These are phyloP conservation scores for Lobophora halterata DNA, from an alignment of 2,888 invertebrate genomes.

Conservation along the genomic window DNA sequence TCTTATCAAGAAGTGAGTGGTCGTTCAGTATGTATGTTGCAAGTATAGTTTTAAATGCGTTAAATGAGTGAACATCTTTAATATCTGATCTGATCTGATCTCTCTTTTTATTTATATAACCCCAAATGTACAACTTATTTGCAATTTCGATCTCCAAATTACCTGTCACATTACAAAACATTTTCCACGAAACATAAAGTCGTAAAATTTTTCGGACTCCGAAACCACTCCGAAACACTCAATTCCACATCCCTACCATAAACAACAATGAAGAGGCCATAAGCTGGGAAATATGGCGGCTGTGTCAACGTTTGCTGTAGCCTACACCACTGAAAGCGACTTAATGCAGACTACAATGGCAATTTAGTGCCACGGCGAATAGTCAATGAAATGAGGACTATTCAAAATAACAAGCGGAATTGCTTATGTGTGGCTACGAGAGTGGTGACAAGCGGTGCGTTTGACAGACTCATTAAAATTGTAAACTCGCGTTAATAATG, in stretches of 20 bases:
- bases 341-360: constrained; percentile 23
- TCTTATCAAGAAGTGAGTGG: too few species aligned
- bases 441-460: constrained; percentile 1
- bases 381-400: constrained; percentile 32
- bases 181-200: too few species aligned
- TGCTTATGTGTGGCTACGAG: constrained; percentile 13
- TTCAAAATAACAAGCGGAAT: constrained; percentile 37
- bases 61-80: too few species aligned
- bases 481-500: background rate
- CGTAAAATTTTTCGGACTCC: too few species aligned
- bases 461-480: background rate
- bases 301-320: constrained; percentile 10
- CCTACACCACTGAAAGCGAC: constrained; percentile 7
- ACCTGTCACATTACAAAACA: too few species aligned
- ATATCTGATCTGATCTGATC: too few species aligned
- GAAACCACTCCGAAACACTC: too few species aligned
- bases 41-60: too few species aligned
- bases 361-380: constrained; percentile 23
- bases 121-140: too few species aligned
- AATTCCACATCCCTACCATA: background rate
- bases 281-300: constrained; percentile 12
- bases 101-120: too few species aligned
- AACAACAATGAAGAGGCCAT: background rate
- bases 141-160: too few species aligned
- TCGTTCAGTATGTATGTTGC: too few species aligned